These are phyloP conservation scores for Platycnemis pennipes DNA, from an alignment of 2,888 invertebrate genomes.

Conservation along the genomic window DNA sequence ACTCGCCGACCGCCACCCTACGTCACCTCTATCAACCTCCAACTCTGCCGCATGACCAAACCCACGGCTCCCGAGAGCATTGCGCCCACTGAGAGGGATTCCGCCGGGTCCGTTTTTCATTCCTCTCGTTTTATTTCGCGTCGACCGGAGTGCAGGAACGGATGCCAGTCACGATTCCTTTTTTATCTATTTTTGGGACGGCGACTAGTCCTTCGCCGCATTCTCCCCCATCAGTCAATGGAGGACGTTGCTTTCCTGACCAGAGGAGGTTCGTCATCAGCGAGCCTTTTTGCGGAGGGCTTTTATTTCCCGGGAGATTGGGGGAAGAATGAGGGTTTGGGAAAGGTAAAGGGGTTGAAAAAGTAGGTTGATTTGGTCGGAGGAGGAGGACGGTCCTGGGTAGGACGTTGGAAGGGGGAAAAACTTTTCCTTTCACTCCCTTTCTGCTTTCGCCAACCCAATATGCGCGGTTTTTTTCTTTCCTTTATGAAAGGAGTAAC, in stretches of 20 bases:
- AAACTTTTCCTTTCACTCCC: neutral
- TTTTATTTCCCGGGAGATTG: constrained; percentile 21
- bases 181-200: neutral
- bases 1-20: neutral
- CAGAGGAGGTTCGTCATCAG: neutral
- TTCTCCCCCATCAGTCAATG: neutral
- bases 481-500: neutral
- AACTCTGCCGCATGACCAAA: neutral
- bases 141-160: neutral
- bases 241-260: neutral
- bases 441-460: neutral
- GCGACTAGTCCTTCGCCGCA: neutral
- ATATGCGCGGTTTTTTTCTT: neutral
- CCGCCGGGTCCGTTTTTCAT: neutral
- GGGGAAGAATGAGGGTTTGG: neutral
- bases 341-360: neutral
- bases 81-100: neutral
- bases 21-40: neutral
- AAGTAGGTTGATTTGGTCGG: no score
- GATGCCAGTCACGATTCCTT: constrained; percentile 7
- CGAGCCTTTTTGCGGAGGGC: constrained; percentile 16
- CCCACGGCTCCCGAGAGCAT: neutral
- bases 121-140: neutral
- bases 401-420: neutral
- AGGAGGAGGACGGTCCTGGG: no score